These are phyloP conservation scores for Mycetomoellerius zeteki DNA, from an alignment of 1,140 invertebrate genomes.

Conservation along the genomic window DNA sequence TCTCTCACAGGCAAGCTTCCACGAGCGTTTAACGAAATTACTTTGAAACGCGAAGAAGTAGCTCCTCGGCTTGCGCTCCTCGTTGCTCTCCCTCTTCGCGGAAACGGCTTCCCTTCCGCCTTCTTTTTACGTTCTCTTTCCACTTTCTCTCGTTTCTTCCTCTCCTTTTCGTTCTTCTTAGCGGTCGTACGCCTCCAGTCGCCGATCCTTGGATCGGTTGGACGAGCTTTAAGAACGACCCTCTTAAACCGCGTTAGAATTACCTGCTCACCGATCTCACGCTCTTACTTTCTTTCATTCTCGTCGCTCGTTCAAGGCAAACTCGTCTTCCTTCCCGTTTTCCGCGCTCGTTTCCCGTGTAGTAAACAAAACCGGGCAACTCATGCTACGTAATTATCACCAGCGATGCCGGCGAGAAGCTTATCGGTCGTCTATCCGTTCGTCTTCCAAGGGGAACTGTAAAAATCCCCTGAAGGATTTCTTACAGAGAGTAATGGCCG, in stretches of 20 bases:
- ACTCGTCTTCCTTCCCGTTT: not conserved
- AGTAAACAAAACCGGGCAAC: slow-evolving; percentile 61
- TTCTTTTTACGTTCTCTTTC: slow-evolving; percentile 20
- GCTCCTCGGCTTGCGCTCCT: slow-evolving; percentile 21
- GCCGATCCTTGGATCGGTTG: slow-evolving; percentile 46
- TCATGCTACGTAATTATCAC: slow-evolving; percentile 68
- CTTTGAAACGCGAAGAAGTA: slow-evolving; percentile 76
- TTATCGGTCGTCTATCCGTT: slow-evolving; percentile 53
- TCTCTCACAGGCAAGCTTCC: slow-evolving; percentile 38
- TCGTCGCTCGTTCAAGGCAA: not conserved
- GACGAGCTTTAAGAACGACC: slow-evolving; percentile 74
- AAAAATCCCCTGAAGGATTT: slow-evolving; percentile 61
- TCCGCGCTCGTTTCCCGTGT: slow-evolving; percentile 30
- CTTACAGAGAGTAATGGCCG: slow-evolving; percentile 34
- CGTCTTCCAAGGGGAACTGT: slow-evolving; percentile 34
- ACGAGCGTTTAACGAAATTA: slow-evolving; percentile 76
- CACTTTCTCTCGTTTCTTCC: not conserved
- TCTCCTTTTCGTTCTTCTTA: not conserved
- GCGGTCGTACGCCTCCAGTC: not conserved
- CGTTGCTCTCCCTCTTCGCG: not conserved
- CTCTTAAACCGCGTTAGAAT: slow-evolving; percentile 75
- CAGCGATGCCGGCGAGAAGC: slow-evolving; percentile 19
- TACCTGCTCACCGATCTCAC: slow-evolving; percentile 48
- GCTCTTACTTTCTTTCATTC: not conserved
- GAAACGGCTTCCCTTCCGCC: not conserved